These are phyloP conservation scores for Psilanteris sp. DNA, from an alignment of 1,140 invertebrate genomes.

Conservation along the genomic window DNA sequence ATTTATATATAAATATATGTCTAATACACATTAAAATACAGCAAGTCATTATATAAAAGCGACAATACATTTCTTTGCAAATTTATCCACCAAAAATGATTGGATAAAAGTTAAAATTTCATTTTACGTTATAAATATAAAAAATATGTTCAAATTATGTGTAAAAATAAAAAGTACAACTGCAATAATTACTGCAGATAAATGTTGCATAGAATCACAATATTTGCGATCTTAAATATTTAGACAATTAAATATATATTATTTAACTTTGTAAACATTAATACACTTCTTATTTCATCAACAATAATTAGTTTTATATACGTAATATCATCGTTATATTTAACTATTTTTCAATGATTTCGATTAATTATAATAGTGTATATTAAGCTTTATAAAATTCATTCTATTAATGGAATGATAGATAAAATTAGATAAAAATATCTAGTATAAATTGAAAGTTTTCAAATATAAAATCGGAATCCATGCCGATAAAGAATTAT, in stretches of 20 bases:
- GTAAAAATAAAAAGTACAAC: constrained; percentile 9
- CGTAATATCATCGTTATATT: too few relatives aligned
- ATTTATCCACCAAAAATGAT: constrained; percentile 28
- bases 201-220: constrained; percentile 39
- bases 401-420: constrained; percentile 2
- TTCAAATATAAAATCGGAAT: too few relatives aligned
- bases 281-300: constrained; percentile 39
- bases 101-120: constrained; percentile 1
- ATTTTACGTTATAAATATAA: constrained; percentile 6
- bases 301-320: constrained; percentile 45
- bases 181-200: constrained; percentile 24
- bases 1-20: constrained; percentile 1
- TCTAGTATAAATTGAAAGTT: constrained; percentile 14
- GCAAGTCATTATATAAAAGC: constrained; percentile 36
- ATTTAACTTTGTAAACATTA: constrained; percentile 34
- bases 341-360: constrained; percentile 11
- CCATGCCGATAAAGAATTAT: too few relatives aligned
- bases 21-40: constrained; percentile 24
- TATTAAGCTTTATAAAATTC: constrained; percentile 13
- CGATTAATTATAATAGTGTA: constrained; percentile 15
- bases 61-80: constrained; percentile 42
- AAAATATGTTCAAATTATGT: constrained; percentile 1
- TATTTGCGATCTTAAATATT: constrained; percentile 22
- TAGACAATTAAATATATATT: constrained; percentile 7
- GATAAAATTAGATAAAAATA: constrained; percentile 5